phyloP scores from a whole-genome alignment of 2,797 vertebrate species.

The Gambusia yucatana region DNA sequence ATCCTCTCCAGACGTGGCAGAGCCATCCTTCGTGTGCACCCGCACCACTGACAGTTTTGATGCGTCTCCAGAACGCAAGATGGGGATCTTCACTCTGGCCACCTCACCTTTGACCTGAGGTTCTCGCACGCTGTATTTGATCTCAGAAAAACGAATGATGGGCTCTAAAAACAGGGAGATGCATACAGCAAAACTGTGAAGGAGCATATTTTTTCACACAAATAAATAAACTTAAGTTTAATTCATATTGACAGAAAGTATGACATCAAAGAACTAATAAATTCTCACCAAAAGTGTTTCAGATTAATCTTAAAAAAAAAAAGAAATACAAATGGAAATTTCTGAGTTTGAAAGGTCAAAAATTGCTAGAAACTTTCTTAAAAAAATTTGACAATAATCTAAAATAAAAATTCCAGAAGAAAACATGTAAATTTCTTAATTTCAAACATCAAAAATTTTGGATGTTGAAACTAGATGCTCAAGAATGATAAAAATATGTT shows the following conservation, averaged over 20 bases:
- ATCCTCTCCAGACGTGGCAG: conserved; percentile 88
- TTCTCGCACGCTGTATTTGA: conserved; percentile 87
- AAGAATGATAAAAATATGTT: no score
- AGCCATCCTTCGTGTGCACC: conserved; percentile 89
- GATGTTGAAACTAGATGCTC: no score
- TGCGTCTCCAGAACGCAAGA: conserved; percentile 83
- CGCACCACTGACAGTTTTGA: conserved; percentile 88
- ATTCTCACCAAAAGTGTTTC: no score
- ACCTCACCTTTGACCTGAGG: conserved; percentile 82
- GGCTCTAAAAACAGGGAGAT: conserved; percentile 74
- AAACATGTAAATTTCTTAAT: no score
- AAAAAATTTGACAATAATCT: no score
- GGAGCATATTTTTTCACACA: not conserved
- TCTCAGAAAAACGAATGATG: conserved; percentile 88
- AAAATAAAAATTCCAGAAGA: no score
- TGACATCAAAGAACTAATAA: no score
- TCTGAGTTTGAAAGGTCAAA: no score
- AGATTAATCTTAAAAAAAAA: no score
- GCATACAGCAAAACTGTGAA: not conserved
- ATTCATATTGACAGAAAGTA: not conserved
- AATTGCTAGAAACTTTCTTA: no score
- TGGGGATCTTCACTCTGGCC: conserved; percentile 82
- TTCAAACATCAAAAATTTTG: no score
- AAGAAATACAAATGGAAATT: no score
- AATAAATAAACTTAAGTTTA: not conserved